A percentile compares a stretch with the other conserved stretches of the same genome.
Conservation (phyloP, 2,113 vertebrate genomes). For the Pseudopodoces humilis region DNA sequence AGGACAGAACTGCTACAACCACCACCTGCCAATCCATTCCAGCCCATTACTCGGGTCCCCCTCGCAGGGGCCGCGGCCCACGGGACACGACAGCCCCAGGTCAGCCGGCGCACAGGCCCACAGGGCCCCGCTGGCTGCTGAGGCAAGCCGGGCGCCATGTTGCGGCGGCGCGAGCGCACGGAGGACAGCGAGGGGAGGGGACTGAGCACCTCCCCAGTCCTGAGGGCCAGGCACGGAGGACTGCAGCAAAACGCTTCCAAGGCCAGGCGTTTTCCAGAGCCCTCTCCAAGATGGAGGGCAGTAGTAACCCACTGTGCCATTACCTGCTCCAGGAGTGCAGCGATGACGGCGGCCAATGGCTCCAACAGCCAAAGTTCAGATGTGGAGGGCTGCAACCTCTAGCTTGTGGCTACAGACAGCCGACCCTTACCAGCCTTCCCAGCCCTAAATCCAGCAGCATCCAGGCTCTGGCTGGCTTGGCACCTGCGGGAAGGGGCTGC, state of each 20-base stretch:
- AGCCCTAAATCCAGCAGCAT: background rate
- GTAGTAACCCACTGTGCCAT: background rate
- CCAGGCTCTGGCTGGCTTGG: background rate
- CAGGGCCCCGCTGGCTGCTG: rapidly evolving
- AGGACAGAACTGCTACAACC: rapidly evolving
- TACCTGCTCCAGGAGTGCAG: rapidly evolving
- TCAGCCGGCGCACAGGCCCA: rapidly evolving
- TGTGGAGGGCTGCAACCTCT: rapidly evolving
- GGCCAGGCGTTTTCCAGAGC: background rate
- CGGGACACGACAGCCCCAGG: rapidly evolving
- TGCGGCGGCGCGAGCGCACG: conserved; percentile 49
- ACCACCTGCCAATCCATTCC: conserved; percentile 18
- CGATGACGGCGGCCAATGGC: background rate
- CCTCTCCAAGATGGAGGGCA: background rate
- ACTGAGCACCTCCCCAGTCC: background rate
- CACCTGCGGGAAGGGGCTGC: background rate
- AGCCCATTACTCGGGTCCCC: background rate
- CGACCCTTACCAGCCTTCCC: rapidly evolving
- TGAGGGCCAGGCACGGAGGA: background rate
- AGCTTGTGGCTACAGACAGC: rapidly evolving
- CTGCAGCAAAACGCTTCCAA: conserved; percentile 5
- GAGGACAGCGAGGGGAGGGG: conserved; percentile 40
- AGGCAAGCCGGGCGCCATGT: conserved; percentile 48
- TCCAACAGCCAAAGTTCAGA: background rate
- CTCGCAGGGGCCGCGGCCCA: rapidly evolving